Percentiles rank a stretch among this genome's conserved stretches.
Evolutionary conservation across 2,797 vertebrate genomes (phyloP).

Genomic region (Spea hammondii): DNA sequence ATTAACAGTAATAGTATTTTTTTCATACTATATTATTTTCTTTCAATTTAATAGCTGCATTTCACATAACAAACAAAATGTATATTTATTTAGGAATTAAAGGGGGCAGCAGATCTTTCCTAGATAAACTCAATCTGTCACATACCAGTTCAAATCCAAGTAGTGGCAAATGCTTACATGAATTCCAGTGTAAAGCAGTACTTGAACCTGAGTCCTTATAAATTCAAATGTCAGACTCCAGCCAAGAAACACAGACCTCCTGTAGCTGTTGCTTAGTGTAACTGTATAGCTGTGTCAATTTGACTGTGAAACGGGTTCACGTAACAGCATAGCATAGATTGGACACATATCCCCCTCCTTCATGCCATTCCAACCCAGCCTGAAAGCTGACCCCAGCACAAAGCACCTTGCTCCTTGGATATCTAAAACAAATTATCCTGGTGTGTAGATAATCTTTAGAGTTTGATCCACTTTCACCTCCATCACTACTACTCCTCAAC

Average conservation of each 20-base stretch:
- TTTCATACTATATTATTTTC: too few relatives aligned
- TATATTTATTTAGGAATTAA: slow-evolving; percentile 16
- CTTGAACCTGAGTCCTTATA: slow-evolving; percentile 28
- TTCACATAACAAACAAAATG: not conserved
- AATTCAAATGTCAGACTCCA: slow-evolving; percentile 26
- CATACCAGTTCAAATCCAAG: slow-evolving; percentile 14
- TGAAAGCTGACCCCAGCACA: slow-evolving; percentile 41
- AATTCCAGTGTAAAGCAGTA: slow-evolving; percentile 25
- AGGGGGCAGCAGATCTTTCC: slow-evolving; percentile 35
- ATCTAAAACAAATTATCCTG: slow-evolving; percentile 46
- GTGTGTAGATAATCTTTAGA: slow-evolving; percentile 40
- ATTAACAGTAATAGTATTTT: too few relatives aligned
- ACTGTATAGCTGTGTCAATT: slow-evolving; percentile 44
- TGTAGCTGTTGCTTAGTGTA: slow-evolving; percentile 16
- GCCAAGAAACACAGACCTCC: slow-evolving; percentile 37
- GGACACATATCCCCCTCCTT: slow-evolving; percentile 7
- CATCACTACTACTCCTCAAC: slow-evolving; percentile 27
- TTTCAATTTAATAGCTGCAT: not conserved
- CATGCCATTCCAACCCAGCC: slow-evolving; percentile 1
- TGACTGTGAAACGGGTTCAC: slow-evolving; percentile 32
- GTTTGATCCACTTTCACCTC: slow-evolving; percentile 44
- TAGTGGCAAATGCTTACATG: slow-evolving; percentile 30
- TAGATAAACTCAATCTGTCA: slow-evolving; percentile 34
- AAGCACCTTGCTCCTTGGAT: slow-evolving; percentile 43
- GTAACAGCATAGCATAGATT: not conserved